Evolutionary conservation across 2,888 invertebrate species (phyloP), one percentile per base, ranked within the genome.

Genomic region (Pseudolycoriella hygida): DNA sequence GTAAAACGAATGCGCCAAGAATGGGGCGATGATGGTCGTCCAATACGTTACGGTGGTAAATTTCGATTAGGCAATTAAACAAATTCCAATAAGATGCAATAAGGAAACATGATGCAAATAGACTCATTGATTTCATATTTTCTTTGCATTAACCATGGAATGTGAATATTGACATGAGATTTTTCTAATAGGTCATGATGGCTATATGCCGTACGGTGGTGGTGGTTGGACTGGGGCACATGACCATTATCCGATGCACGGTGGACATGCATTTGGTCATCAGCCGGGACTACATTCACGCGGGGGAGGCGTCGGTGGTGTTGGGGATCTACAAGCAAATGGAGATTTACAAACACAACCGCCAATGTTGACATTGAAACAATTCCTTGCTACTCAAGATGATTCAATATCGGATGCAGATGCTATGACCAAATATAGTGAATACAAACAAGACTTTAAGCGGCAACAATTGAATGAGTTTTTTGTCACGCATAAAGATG

Each of bases 401-500:
- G 98, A 98, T 66, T 83, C 86, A 51, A 96, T 98, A 55, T 93
- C 94, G 32, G 96, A 96, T 54, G 90, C 93, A 52, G 96, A 96
- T 60, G 93, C 94, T 2, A 80, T 97, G 52, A 79, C 81, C 58
- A 94, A 94, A 61, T 98, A 97, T 69, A 93, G 92, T 66, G 96
- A 97, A 60, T 98, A 98, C 69, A 98, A 98, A 67, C 70, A 89
- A 57, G 97, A 98, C 58, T 98, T 96, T 66, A 84, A 87, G 57
- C 74, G 90, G 45, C 92, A 93, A 61, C 97, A 97, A 64, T 76
- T 97, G 46, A 93, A 93, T 68, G 94, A 97, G 64, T 98, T 98
- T 71, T 98, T 98, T 69, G 84, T 96, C 56, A 85, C 88, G 40
- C 98, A 98, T 71, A 98, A 98, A 69, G 97, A 98, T 59, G 97